Base-by-base conservation (phyloP, 2,888 invertebrate species). In the Tetanocera ferruginea region DNA sequence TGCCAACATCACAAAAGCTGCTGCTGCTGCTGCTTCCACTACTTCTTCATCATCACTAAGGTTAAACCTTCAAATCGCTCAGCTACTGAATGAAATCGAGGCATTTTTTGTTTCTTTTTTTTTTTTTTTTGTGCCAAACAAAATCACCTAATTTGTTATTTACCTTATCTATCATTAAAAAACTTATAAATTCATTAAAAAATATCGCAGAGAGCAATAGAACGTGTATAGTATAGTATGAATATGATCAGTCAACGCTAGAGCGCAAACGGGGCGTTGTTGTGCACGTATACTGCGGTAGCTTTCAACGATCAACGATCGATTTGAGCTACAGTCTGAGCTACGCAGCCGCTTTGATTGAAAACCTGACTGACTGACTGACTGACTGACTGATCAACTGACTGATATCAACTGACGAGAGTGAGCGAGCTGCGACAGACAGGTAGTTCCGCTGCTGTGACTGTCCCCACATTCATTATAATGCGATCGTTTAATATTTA, bases 261-360 rank as follows among this genome's bases (percentile, higher is more conserved):
- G 17, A 43, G 66, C 3, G 3, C 52, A 17, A 37, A 28, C 67
- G 78, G 81, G 84, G 84, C 81, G 84, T 83, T 77, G 69, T 76
- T 74, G 73, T 55, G 75, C 83, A 84, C 84, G 84, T 84, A 79
- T 80, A 79, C 62, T 78, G 81, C 83, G 82, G 82, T 81, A 81
- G 83, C 83, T 82, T 82, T 83, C 82, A 83, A 79, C 84, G 84
- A 84, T 83, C 84, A 77, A 43, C 43, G 43, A 77, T 75, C 75
- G 75, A 75, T 64, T 49, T 52, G 34, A 23, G 60, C 62, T 25
- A 43, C 43, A 34, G 64, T 31, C 23, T 19, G 6, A 3, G 23
- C 64, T 19, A n/a, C 19, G 23, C 64, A 64, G 34, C 28, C 17
- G 31, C 28, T 64, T 28, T 31, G 23, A 25, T 11, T n/a, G 71